These are phyloP conservation scores for Pseudoatta argentina DNA, from an alignment of 1,140 invertebrate genomes.

Conservation along the genomic window DNA sequence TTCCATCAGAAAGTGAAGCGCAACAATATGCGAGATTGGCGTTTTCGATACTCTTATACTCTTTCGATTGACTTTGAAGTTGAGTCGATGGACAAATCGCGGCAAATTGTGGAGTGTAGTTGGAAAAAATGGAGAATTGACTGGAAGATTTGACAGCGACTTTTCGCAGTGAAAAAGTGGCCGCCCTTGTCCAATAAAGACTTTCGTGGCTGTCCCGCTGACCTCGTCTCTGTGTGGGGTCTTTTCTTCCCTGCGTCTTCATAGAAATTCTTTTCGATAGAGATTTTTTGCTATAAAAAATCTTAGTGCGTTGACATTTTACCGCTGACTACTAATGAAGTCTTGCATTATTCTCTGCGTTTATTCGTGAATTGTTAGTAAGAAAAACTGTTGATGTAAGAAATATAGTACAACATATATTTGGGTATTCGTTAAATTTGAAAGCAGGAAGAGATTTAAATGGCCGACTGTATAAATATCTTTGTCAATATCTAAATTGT, in stretches of 20 bases:
- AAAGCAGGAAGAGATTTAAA: neutral
- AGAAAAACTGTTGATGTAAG: neutral
- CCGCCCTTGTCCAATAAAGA: slow-evolving; percentile 72
- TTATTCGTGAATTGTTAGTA: neutral
- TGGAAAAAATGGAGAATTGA: slow-evolving; percentile 52
- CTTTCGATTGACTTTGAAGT: slow-evolving; percentile 65
- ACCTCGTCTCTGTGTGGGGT: slow-evolving; percentile 83
- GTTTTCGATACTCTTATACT: slow-evolving; percentile 55
- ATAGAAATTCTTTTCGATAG: slow-evolving; percentile 74
- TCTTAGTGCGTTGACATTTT: slow-evolving; percentile 68
- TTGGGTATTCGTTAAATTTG: neutral
- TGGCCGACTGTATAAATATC: neutral
- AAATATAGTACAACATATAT: slow-evolving; percentile 25
- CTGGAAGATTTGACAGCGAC: slow-evolving; percentile 64
- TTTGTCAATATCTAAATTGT: neutral
- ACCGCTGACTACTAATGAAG: slow-evolving; percentile 55
- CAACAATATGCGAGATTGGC: slow-evolving; percentile 39
- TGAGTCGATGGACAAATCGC: slow-evolving; percentile 54
- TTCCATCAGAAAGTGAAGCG: slow-evolving; percentile 26
- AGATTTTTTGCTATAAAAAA: slow-evolving; percentile 73
- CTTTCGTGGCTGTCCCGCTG: slow-evolving; percentile 77
- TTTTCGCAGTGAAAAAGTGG: slow-evolving; percentile 77
- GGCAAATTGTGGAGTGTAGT: slow-evolving; percentile 55
- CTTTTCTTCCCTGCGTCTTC: slow-evolving; percentile 70
- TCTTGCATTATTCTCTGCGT: neutral